Base-by-base conservation (phyloP, 2,888 invertebrate species). In the Heteromurus nitidus region DNA sequence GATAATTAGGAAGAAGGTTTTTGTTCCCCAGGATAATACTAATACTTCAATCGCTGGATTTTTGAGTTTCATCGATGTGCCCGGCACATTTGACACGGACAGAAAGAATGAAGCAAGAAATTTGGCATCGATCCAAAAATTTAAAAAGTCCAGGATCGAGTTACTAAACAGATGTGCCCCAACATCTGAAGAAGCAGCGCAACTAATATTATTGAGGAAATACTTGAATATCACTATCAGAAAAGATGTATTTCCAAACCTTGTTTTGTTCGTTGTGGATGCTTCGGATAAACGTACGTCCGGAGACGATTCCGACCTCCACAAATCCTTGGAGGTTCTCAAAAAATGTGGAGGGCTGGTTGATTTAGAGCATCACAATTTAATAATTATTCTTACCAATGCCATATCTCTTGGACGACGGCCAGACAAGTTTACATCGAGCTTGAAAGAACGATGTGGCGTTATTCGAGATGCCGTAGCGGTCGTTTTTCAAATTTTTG, bases 191-290 rank as follows among this genome's bases (percentile, higher is more conserved):
- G 3, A 20, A 20, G 18, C 20, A n/a, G 9, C 9, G 3, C 7
- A 26, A 13, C 22, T 60, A 16, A n/a, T n/a, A n/a, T n/a, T n/a
- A n/a, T n/a, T n/a, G n/a, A n/a, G n/a, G n/a, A n/a, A n/a, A n/a
- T n/a, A n/a, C n/a, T n/a, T n/a, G n/a, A n/a, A n/a, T n/a, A n/a
- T n/a, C n/a, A 11, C 2, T 3, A n/a, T 26, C 13, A 44, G 62
- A n/a, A 28, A 42, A 26, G 60, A 16, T n/a, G 80, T 74, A 2
- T 70, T 42, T 22, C 75, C 81, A n/a, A 81, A 81, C 24, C n/a
- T 75, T 16, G 64, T 81, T 1, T 22, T 81, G 1, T 62, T 81
- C 11, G 20, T 20, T 0, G 1, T 75, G 0, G 55, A 69, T 0
- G 67, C 81, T 2, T 24, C n/a, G 2, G 75, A 81, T n/a, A 62